Percentiles rank a stretch among this genome's conserved stretches.
phyloP scores from a whole-genome alignment of 2,113 vertebrate species.

The Neodontobutis hainanensis region DNA sequence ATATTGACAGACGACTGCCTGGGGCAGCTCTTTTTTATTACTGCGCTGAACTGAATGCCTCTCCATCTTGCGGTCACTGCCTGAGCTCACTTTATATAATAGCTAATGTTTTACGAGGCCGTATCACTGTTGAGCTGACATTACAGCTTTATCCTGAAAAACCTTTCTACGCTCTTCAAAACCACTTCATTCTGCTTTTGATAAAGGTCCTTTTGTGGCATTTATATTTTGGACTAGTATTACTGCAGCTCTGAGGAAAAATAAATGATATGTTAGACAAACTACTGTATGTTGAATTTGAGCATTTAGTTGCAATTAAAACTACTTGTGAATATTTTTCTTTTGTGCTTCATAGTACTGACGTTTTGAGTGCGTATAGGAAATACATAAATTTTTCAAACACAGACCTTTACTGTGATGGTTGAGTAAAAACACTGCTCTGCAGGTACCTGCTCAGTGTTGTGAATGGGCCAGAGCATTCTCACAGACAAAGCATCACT shows the following conservation, averaged over 20 bases:
- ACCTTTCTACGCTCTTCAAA: slow-evolving; percentile 6
- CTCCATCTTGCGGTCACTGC: slow-evolving; percentile 19
- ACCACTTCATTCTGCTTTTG: slow-evolving; percentile 6
- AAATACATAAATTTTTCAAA: slow-evolving; percentile 5
- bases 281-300: not conserved
- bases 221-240: slow-evolving; percentile 11
- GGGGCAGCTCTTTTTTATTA: slow-evolving; percentile 56
- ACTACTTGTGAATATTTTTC: not conserved
- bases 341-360: not conserved
- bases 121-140: slow-evolving; percentile 19
- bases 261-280: not conserved
- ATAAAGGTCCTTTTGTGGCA: slow-evolving; percentile 13
- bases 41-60: slow-evolving; percentile 43
- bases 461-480: slow-evolving; percentile 52
- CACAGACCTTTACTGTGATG: not conserved
- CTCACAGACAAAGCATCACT: slow-evolving; percentile 55
- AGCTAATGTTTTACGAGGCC: slow-evolving; percentile 35
- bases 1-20: slow-evolving; percentile 45
- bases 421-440: not conserved
- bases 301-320: not conserved
- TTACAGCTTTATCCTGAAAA: slow-evolving; percentile 7
- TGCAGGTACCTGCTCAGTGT: slow-evolving; percentile 4
- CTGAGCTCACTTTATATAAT: slow-evolving; percentile 30
- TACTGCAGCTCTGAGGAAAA: not conserved
- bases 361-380: not conserved